phyloP scores from a whole-genome alignment of 2,797 vertebrate genomes.

The Orientallactaga sibirica region DNA sequence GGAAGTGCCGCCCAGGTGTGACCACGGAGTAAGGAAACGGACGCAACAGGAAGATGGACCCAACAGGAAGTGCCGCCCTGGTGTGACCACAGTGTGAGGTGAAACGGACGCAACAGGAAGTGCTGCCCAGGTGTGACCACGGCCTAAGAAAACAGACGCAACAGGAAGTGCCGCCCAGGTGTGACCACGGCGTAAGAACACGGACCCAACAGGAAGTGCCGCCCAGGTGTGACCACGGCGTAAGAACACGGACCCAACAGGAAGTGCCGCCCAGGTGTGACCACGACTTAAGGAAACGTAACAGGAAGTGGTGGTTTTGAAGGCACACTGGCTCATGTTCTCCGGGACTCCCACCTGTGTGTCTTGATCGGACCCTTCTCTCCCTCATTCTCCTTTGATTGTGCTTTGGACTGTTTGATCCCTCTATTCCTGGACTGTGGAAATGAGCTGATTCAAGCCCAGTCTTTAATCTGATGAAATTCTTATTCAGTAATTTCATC shows the following conservation, averaged over 20 bases:
- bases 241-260: too few species aligned
- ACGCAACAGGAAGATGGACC: background rate
- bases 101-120: background rate
- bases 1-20: background rate
- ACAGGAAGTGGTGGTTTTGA: background rate
- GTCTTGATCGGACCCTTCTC: background rate
- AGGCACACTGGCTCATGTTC: background rate
- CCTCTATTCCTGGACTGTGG: background rate
- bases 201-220: too few species aligned
- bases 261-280: background rate
- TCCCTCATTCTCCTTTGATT: background rate
- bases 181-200: too few species aligned
- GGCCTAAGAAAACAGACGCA: too few species aligned
- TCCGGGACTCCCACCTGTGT: background rate
- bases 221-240: too few species aligned
- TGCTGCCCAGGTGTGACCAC: too few species aligned
- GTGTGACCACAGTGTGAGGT: background rate
- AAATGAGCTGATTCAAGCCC: background rate
- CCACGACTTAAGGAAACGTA: background rate
- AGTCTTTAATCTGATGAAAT: slow-evolving; percentile 9
- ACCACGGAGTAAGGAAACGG: background rate
- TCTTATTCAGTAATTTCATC: background rate
- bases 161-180: too few species aligned
- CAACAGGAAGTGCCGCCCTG: background rate
- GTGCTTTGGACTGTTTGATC: background rate